These are phyloP conservation scores for Rhamnusium bicolor DNA, from an alignment of 2,888 invertebrate genomes.

Conservation along the genomic window DNA sequence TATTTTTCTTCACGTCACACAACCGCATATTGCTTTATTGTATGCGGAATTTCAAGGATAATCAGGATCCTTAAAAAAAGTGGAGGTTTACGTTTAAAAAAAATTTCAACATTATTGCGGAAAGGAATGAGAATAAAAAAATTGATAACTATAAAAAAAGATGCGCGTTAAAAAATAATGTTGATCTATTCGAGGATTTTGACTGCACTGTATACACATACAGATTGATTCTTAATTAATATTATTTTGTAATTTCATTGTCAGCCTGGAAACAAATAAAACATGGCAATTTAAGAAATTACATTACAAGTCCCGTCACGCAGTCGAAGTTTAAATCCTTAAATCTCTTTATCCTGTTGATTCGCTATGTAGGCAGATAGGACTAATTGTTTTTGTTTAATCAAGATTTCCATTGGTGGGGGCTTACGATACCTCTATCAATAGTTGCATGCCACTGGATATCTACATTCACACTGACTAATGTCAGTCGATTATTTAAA, in stretches of 20 bases:
- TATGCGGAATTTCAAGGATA: too few relatives aligned
- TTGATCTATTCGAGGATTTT: too few relatives aligned
- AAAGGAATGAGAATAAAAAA: too few relatives aligned
- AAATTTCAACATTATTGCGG: too few relatives aligned
- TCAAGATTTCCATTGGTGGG: conserved; percentile 32
- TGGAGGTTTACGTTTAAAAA: too few relatives aligned
- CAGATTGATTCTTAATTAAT: not conserved
- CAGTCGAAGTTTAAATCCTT: conserved; percentile 23
- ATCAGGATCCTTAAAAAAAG: too few relatives aligned
- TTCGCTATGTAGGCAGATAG: conserved; percentile 33
- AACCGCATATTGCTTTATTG: too few relatives aligned
- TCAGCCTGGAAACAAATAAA: conserved; percentile 15
- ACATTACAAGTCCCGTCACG: conserved; percentile 19
- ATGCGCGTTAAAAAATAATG: too few relatives aligned
- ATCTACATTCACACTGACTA: conserved; percentile 24
- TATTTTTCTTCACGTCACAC: too few relatives aligned
- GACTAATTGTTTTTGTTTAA: conserved; percentile 35
- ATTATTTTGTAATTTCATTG: not conserved
- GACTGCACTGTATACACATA: not conserved
- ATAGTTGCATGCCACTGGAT: conserved; percentile 32
- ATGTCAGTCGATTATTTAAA: conserved; percentile 1
- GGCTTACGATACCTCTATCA: conserved; percentile 36
- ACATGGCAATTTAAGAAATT: conserved; percentile 26
- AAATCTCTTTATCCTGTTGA: conserved; percentile 31
- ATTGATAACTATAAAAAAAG: too few relatives aligned